phyloP scores from a whole-genome alignment of 2,888 invertebrate genomes.

The Limnephilus auricula region DNA sequence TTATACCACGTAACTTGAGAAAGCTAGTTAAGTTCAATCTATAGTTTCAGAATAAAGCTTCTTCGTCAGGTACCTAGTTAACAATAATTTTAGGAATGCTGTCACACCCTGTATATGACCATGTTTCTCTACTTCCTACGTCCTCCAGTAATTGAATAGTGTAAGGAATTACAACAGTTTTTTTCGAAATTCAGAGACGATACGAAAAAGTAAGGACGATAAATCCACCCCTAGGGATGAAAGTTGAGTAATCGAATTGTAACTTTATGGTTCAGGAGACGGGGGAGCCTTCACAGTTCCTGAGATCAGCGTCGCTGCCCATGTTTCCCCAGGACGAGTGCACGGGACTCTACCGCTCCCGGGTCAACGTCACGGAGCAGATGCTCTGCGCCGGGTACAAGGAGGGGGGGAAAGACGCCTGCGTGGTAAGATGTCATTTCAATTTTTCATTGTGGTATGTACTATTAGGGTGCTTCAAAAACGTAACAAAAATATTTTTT shows the following conservation, averaged over 20 bases:
- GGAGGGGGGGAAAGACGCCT: conserved; percentile 64
- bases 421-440: conserved; percentile 57
- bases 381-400: conserved; percentile 65
- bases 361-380: conserved; percentile 59
- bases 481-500: too few species aligned
- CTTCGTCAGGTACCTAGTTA: too few species aligned
- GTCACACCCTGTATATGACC: background rate
- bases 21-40: too few species aligned
- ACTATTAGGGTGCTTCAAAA: too few species aligned
- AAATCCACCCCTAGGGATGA: background rate
- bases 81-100: too few species aligned
- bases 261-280: conserved; percentile 53
- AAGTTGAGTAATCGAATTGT: background rate
- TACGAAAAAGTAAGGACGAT: background rate
- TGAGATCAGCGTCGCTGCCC: conserved; percentile 57
- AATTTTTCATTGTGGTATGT: background rate
- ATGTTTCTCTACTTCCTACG: background rate
- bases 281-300: conserved; percentile 61
- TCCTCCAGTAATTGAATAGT: background rate
- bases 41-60: too few species aligned
- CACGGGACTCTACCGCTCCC: conserved; percentile 50
- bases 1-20: too few species aligned
- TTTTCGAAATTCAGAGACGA: background rate
- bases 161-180: background rate
- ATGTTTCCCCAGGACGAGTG: conserved; percentile 64